These are phyloP conservation scores for Nomada fucata DNA, from an alignment of 2,888 invertebrate genomes.

Conservation along the genomic window DNA sequence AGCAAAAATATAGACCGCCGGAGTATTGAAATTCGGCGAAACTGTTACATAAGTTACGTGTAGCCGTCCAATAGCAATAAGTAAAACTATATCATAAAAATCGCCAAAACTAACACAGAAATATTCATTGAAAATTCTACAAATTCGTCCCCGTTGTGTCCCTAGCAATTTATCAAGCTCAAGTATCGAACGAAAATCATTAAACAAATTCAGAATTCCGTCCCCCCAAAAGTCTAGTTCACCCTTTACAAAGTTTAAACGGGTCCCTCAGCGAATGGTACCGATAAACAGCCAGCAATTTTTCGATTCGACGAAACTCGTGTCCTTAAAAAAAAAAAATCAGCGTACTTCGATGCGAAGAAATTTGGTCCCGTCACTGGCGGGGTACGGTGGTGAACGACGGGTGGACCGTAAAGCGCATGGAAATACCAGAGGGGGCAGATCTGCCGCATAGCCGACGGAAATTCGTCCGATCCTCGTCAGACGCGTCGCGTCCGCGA, in stretches of 20 bases:
- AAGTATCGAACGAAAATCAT: not conserved
- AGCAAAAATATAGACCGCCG: not conserved
- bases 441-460: conserved; percentile 74
- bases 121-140: not conserved
- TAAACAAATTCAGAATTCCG: not conserved
- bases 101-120: too few relatives aligned
- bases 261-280: too few relatives aligned
- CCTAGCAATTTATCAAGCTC: not conserved
- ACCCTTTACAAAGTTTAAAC: too few relatives aligned
- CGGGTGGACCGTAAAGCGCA: conserved; percentile 49
- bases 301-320: not conserved
- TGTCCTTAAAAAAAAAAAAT: conserved; percentile 16
- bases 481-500: conserved; percentile 75
- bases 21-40: conserved; percentile 20
- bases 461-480: conserved; percentile 63
- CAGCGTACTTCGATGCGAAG: conserved; percentile 12
- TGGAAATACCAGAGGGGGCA: conserved; percentile 63
- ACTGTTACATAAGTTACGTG: conserved; percentile 43
- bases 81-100: not conserved
- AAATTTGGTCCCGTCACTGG: conserved; percentile 25
- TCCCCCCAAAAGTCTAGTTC: too few relatives aligned
- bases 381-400: conserved; percentile 45
- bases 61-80: not conserved
- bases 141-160: not conserved
- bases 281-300: too few relatives aligned